Percentiles rank a stretch among this genome's conserved stretches.
Conservation (phyloP, 1,140 invertebrate species). For the Linepithema humile region DNA sequence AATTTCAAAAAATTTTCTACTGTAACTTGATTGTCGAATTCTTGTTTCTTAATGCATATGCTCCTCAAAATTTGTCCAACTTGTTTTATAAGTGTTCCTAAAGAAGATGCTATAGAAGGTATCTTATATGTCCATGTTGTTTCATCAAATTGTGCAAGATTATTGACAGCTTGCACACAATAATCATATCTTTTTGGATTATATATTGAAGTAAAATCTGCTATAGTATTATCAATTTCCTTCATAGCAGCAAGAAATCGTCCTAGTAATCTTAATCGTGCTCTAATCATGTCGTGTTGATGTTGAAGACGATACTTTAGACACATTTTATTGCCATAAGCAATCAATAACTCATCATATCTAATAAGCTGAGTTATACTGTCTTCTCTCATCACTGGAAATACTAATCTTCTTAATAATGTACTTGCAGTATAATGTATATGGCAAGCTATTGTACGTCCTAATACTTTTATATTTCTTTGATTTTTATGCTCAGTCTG, state of each 20-base stretch:
- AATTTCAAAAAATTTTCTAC: too few relatives aligned
- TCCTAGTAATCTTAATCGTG: too few relatives aligned
- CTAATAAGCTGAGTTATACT: background rate
- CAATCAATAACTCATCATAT: background rate
- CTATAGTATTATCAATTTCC: background rate
- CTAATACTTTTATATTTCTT: background rate
- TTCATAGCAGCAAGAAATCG: background rate
- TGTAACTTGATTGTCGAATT: too few relatives aligned
- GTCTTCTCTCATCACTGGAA: too few relatives aligned
- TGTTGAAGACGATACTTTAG: too few relatives aligned
- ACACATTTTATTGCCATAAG: too few relatives aligned
- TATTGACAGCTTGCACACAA: background rate
- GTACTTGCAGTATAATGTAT: background rate
- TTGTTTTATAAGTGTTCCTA: too few relatives aligned
- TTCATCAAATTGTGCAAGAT: constrained; percentile 2
- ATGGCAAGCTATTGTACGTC: background rate
- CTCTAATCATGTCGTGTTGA: too few relatives aligned
- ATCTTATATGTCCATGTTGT: background rate
- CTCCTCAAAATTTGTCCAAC: too few relatives aligned
- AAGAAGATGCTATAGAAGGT: too few relatives aligned
- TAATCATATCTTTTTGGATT: background rate
- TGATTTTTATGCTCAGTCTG: background rate
- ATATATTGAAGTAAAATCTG: constrained; percentile 15
- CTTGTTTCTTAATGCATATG: too few relatives aligned
- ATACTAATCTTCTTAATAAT: background rate